Base-by-base conservation (phyloP, 2,888 invertebrate species). In the Drosophila tanythrix region DNA sequence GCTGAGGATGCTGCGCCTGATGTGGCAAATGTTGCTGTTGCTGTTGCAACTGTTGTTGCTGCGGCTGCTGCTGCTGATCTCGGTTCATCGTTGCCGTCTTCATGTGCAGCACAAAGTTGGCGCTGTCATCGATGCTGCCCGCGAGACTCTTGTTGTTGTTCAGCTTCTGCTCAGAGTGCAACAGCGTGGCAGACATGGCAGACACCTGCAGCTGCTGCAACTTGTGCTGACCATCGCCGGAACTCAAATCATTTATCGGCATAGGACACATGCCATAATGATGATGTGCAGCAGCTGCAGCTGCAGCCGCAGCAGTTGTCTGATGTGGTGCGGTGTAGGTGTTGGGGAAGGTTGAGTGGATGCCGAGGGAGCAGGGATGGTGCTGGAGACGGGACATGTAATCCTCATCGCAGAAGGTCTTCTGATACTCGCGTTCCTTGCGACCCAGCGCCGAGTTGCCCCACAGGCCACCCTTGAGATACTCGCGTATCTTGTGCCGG, bases 351-450 rank as follows among this genome's bases (percentile, higher is more conserved):
- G 93, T 91, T 4, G 92, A 91, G 64, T 93, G 92, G 18, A 93
- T 92, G 76, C 93, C 93, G 77, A 93, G 73, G 15, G 91, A 92
- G 80, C 93, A 93, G 62, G 93, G 93, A 79, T 93, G 92, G 67
- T 93, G 93, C 58, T 93, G 94, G 70, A 92, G 93, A 0, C 93
- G 92, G n/a, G 94, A 91, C 91, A 94, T 91, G 93, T 97, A 97
- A 92, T 97, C 97, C 92, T 97, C 97, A 86, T 97, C 97, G 73
- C 97, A 97, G 92, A 97, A 97, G 4, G 97, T 97, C 94, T 97
- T 97, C 92, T 97, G 97, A 92, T 97, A 97, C 91, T 97, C 97
- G 85, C 97, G 96, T 93, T 97, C 97, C 92, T 97, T 97, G 59
- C 97, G 95, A 2, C 93, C 93, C 60, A 93, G 73, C 7, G 93